phyloP scores from a whole-genome alignment of 2,113 vertebrate genomes.

The Muntiacus reevesi region DNA sequence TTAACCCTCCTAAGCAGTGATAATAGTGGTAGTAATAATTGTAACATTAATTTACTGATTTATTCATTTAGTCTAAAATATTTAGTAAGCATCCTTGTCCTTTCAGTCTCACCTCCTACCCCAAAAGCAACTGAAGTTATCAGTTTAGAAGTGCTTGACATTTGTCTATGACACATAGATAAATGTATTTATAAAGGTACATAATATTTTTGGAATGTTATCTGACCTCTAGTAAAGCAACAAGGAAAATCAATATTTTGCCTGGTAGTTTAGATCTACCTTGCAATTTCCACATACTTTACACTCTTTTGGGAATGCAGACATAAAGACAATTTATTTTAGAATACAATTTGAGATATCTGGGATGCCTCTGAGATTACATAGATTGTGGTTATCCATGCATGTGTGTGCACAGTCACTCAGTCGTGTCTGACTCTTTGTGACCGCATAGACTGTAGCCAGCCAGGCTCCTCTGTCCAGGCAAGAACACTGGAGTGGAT shows the following conservation, averaged over 20 bases:
- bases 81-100: background rate
- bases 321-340: background rate
- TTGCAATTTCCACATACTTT: background rate
- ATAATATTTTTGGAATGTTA: background rate
- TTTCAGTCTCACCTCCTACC: background rate
- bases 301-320: background rate
- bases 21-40: background rate
- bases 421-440: background rate
- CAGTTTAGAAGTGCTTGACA: background rate
- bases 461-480: background rate
- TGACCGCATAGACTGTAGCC: background rate
- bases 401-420: background rate
- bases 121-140: background rate
- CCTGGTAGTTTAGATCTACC: background rate
- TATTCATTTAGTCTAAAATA: background rate
- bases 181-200: background rate
- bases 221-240: background rate
- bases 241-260: background rate
- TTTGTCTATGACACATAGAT: background rate
- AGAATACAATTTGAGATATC: background rate
- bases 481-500: background rate
- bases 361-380: background rate
- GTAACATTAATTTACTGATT: background rate
- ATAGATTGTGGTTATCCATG: background rate
- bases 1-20: background rate